Base-by-base conservation (phyloP, 1,140 invertebrate species). In the Leptonema lineaticorne region DNA sequence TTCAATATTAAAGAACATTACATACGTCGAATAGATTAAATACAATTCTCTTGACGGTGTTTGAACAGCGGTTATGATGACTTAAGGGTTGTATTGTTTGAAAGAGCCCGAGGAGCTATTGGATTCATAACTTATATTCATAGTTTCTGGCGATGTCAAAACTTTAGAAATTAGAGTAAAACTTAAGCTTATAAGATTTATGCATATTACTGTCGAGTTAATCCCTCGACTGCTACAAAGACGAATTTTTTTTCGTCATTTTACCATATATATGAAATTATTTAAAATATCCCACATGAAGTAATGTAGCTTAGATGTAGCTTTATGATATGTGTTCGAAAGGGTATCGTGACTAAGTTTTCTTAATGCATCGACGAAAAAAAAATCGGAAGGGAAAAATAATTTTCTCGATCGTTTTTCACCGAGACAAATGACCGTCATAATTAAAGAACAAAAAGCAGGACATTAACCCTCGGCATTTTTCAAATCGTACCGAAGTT, bases 31-130 rank as follows among this genome's bases (percentile, higher is more conserved):
- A 26, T 24, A 53, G 50, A 53, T 53, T 53, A 53, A 59, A 64
- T 64, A 48, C 37, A 27, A 27, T 28, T 59, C 65, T 41, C 57
- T 11, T 28, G 65, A 59, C 65, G 45, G 18, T 67, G 57, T 48
- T 67, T 59, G 65, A 48, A 67, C 56, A 59, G 53, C 33, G 37
- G 53, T 57, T 66, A 57, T 48, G 65, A 67, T 45, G 65, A 67
- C 65, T 48, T 58, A 59, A 58, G 65, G 65, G 26, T 58, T 67
- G 56, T 48, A 59, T 67, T 67, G 65, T 66, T 45, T 66, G 63
- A 53, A 28, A 64, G 46, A 66, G 63, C 63, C 48, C 16, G 48
- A 33, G 63, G 48, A 66, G 50, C 63, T 66, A 26, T 37, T 66
- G 30, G 46, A 45, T 50, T 66, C 37, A 22, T 18, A 24, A 46